These are phyloP conservation scores for Calyptommatus sinebrachiatus DNA, from an alignment of 2,113 vertebrate species.

Conservation along the genomic window DNA sequence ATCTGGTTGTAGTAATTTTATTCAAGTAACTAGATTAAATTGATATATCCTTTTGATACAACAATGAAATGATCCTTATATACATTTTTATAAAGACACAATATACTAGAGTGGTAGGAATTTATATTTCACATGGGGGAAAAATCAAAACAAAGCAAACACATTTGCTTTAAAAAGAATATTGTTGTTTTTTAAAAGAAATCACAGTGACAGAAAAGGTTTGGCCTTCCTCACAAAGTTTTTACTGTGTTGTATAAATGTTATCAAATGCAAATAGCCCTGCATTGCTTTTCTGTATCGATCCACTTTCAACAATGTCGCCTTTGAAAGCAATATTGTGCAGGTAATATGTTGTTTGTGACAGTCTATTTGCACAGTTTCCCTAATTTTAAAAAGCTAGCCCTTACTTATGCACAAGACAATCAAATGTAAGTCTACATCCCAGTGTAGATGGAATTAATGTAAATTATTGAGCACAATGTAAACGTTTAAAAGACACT, in stretches of 20 bases:
- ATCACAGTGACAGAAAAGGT: slow-evolving; percentile 64
- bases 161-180: slow-evolving; percentile 73
- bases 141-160: slow-evolving; percentile 63
- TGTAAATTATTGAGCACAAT: slow-evolving; percentile 74
- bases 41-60: slow-evolving; percentile 73
- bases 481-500: slow-evolving; percentile 65
- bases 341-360: slow-evolving; percentile 75
- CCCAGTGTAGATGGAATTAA: slow-evolving; percentile 62
- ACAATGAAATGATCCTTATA: slow-evolving; percentile 71
- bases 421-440: slow-evolving; percentile 75
- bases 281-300: slow-evolving; percentile 70
- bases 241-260: slow-evolving; percentile 73
- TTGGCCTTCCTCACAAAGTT: slow-evolving; percentile 77
- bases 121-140: slow-evolving; percentile 76
- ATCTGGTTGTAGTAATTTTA: slow-evolving; percentile 75
- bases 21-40: slow-evolving; percentile 66
- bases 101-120: slow-evolving; percentile 77
- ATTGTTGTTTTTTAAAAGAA: slow-evolving; percentile 71
- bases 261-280: slow-evolving; percentile 72
- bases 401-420: slow-evolving; percentile 79
- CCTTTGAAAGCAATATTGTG: slow-evolving; percentile 77
- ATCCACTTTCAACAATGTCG: slow-evolving; percentile 70
- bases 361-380: slow-evolving; percentile 75
- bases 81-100: slow-evolving; percentile 78
- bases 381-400: slow-evolving; percentile 67